Evolutionary conservation across 2,113 vertebrate species (phyloP).

Genomic region (Strigops habroptila): DNA sequence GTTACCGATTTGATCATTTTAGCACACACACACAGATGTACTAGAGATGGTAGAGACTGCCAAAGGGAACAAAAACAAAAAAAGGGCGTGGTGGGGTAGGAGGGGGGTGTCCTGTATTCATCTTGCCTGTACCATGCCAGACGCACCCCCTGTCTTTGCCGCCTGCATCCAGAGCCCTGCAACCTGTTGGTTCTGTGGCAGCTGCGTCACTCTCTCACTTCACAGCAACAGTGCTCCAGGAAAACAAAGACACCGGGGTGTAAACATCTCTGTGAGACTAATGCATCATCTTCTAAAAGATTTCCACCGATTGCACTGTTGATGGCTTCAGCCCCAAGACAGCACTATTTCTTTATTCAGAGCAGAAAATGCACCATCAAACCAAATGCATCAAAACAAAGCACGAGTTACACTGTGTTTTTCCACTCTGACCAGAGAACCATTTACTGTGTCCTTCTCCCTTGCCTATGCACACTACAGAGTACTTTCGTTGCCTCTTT

Average conservation of each 20-base stretch:
- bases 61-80: neutral
- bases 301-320: accelerated
- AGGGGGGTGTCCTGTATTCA: neutral
- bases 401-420: neutral
- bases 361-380: accelerated
- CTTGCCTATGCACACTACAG: neutral
- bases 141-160: accelerated
- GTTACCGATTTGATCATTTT: constrained; percentile 11
- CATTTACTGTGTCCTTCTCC: neutral
- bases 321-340: neutral
- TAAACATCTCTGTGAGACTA: neutral
- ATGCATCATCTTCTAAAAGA: neutral
- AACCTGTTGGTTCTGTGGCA: neutral
- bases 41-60: neutral
- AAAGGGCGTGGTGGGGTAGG: accelerated
- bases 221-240: neutral
- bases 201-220: neutral
- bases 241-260: neutral
- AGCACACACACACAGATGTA: neutral
- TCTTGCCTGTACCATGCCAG: neutral
- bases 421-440: neutral
- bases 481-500: accelerated
- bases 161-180: neutral
- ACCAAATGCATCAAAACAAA: neutral
- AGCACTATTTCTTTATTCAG: neutral